Conservation (phyloP, 1,140 invertebrate species). For the Ctenoplectra terminalis region DNA sequence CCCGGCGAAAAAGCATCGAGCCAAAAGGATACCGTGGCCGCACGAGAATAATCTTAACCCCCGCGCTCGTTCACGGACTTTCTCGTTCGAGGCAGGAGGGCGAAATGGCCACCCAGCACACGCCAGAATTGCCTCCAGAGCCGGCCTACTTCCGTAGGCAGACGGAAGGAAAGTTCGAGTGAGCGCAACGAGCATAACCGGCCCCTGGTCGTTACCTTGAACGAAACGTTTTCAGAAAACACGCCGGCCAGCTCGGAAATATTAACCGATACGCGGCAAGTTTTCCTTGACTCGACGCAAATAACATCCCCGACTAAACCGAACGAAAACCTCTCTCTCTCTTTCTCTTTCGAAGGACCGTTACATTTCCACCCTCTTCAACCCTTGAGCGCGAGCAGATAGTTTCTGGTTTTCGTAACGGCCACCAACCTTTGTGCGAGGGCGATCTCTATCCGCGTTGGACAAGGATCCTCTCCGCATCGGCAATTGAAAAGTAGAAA, state of each 20-base stretch:
- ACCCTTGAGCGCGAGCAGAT: not conserved
- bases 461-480: not conserved
- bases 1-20: not conserved
- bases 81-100: not conserved
- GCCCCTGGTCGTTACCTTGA: not conserved
- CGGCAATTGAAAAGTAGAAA: conserved; percentile 1
- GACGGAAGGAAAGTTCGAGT: conserved; percentile 1
- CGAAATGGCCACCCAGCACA: too few relatives aligned
- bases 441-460: not conserved
- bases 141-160: conserved; percentile 9
- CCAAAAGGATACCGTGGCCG: not conserved
- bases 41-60: conserved; percentile 35
- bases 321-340: not conserved
- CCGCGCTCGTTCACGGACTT: not conserved
- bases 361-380: not conserved
- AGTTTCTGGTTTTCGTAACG: not conserved
- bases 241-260: not conserved
- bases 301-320: not conserved
- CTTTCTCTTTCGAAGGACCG: too few relatives aligned
- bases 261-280: not conserved
- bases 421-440: not conserved
- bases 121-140: not conserved
- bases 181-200: not conserved
- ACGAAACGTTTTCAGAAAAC: not conserved
- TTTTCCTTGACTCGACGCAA: conserved; percentile 6